Evolutionary conservation across 1,140 invertebrate species (phyloP).

Genomic region (Aphelinus certus): DNA sequence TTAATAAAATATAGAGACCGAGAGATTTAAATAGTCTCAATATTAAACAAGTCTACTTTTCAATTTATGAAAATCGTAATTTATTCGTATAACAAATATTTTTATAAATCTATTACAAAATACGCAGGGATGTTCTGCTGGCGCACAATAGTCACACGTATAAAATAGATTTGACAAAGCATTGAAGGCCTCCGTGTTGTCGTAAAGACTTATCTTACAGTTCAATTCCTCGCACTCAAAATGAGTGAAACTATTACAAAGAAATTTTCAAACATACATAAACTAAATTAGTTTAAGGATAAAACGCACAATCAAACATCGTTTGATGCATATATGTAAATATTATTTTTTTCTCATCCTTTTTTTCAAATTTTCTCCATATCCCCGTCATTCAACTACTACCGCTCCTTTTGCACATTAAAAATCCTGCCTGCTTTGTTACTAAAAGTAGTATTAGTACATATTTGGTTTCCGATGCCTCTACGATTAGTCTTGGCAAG

Average conservation of each 20-base stretch:
- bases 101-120: constrained; percentile 41
- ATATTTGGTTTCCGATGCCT: constrained; percentile 44
- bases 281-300: constrained; percentile 14
- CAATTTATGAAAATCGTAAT: constrained; percentile 49
- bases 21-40: too few species aligned
- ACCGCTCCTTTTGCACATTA: constrained; percentile 21
- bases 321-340: too few species aligned
- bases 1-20: too few species aligned
- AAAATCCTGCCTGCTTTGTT: constrained; percentile 17
- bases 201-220: constrained; percentile 11
- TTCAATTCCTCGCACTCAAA: constrained; percentile 6
- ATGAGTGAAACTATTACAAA: constrained; percentile 10
- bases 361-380: neutral
- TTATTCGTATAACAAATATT: constrained; percentile 55
- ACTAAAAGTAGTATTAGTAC: constrained; percentile 35
- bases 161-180: constrained; percentile 28
- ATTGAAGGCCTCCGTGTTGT: constrained; percentile 22
- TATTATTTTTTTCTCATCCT: too few species aligned
- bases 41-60: neutral
- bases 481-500: constrained; percentile 53
- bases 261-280: constrained; percentile 1
- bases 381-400: neutral
- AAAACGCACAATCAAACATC: constrained; percentile 17
- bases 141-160: constrained; percentile 26
- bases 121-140: constrained; percentile 13